A percentile compares a stretch with the other conserved stretches of the same genome.
Conservation (phyloP, 2,113 vertebrate genomes). For the Gopherus flavomarginatus region DNA sequence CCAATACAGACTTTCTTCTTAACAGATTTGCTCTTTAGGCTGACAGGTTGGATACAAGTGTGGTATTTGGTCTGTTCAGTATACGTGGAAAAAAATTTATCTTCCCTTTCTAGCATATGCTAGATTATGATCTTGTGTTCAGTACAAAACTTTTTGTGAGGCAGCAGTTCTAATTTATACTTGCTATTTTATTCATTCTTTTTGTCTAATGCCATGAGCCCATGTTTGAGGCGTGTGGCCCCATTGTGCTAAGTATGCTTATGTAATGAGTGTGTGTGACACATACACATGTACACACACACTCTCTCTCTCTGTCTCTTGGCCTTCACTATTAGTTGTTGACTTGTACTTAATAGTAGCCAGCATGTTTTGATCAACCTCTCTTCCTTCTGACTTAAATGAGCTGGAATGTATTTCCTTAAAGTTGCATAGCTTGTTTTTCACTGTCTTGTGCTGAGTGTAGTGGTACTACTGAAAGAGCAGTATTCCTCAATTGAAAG, state of each 20-base stretch:
- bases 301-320: background rate
- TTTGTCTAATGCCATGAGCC: background rate
- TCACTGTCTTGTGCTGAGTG: background rate
- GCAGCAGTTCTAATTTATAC: background rate
- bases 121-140: background rate
- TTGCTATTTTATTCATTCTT: background rate
- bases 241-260: background rate
- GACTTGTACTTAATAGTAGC: background rate
- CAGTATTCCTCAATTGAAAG: conserved; percentile 7
- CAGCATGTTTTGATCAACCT: background rate
- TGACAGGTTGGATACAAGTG: background rate
- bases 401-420: background rate
- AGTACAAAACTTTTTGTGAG: background rate
- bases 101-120: background rate
- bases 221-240: background rate
- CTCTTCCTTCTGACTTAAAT: background rate
- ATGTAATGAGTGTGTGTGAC: background rate
- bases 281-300: background rate
- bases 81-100: background rate
- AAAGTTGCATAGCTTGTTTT: background rate
- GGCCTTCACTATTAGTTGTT: background rate
- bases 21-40: background rate
- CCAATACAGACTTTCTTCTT: background rate
- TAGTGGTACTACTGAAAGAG: background rate
- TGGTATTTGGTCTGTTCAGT: background rate